Evolutionary conservation across 1,140 invertebrate genomes (phyloP), one percentile per base, ranked within the genome.

Genomic region (Heliothis virescens): DNA sequence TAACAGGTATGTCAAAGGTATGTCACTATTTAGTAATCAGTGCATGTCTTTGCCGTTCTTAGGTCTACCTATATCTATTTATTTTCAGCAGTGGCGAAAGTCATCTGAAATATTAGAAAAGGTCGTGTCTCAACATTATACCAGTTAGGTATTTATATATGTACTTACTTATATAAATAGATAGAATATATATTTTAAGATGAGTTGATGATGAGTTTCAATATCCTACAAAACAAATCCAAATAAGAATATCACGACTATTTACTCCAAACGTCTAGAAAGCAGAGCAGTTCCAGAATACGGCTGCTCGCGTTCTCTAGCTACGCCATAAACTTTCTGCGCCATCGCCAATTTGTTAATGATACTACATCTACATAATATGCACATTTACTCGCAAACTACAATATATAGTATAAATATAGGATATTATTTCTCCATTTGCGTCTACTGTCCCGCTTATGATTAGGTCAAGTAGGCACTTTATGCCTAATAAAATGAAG

Each of bases 311-410:
- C 41, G 57, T n/a, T 41, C 62, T 65, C 75, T 16, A 3, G 13
- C 48, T 21, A 55, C 10, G 50, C 75, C 67, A 55, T 85, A 87
- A 86, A 86, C 79, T 80, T 79, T 72, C 79, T 80, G 79, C 83
- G 85, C 82, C 84, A 81, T 84, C 82, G 85, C 85, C 89, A 89
- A 91, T 92, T 91, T 91, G 90, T 91, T 90, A 89, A 90, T 91
- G 85, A 89, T 90, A 87, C 76, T 82, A 62, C 67, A 89, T 89
- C 82, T 88, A 86, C 81, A 83, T 85, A 83, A 86, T 86, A 85
- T 85, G 82, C 82, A 84, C 82, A 87, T 89, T 87, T 83, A 82
- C 81, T 83, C 82, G 82, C 81, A 88, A 73, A 75, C 18, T 71
- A 74, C 73, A 60, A 41, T 55, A 75, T 62, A 74, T 47, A 76